Evolutionary conservation across 2,113 vertebrate genomes (phyloP).

Genomic region (Myrmophylax atrothorax): DNA sequence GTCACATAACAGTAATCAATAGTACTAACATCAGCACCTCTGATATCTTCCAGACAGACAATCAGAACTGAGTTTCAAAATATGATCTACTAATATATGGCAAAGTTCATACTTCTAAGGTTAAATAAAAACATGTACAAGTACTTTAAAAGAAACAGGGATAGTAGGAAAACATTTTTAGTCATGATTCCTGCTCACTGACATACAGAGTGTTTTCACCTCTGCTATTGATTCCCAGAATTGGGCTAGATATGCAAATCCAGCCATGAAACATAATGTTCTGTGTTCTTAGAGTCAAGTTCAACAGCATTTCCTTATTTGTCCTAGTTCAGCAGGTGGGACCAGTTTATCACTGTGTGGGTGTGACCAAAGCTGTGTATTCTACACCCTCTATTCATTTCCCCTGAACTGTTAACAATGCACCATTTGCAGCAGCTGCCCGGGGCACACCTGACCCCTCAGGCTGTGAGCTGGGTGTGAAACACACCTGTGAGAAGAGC

Average conservation of each 20-base stretch:
- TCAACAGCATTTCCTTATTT: background rate
- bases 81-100: background rate
- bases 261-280: background rate
- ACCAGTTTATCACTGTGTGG: too few species aligned
- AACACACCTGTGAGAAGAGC: too few species aligned
- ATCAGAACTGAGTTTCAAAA: background rate
- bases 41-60: rapidly evolving
- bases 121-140: background rate
- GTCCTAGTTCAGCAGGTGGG: too few species aligned
- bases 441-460: too few species aligned
- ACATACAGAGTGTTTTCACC: background rate
- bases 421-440: too few species aligned
- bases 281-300: background rate
- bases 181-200: background rate
- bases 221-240: background rate
- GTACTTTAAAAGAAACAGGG: background rate
- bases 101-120: background rate
- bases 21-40: background rate
- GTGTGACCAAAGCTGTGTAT: too few species aligned
- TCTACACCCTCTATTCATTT: too few species aligned
- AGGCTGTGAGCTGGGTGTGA: too few species aligned
- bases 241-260: background rate
- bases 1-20: background rate
- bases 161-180: background rate
- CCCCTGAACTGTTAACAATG: too few species aligned